Percentiles rank a stretch among this genome's conserved stretches.
phyloP scores from a whole-genome alignment of 2,797 vertebrate species.

The Spheniscus humboldti region DNA sequence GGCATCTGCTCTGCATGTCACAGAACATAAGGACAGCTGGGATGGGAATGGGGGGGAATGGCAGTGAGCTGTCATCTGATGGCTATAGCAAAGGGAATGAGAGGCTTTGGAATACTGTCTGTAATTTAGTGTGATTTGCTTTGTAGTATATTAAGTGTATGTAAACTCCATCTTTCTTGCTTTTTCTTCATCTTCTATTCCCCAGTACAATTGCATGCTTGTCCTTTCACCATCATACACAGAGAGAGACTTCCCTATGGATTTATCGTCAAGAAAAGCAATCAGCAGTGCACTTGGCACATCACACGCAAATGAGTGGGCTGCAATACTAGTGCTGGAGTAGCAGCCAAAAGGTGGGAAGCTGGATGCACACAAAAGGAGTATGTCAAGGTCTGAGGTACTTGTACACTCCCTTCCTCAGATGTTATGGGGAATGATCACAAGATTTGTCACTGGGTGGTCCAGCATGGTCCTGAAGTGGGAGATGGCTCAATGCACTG shows the following conservation, averaged over 20 bases:
- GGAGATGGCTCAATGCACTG: background rate
- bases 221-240: background rate
- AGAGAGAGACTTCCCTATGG: background rate
- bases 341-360: background rate
- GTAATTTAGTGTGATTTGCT: background rate
- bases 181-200: background rate
- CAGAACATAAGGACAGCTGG: conserved; percentile 65
- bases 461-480: background rate
- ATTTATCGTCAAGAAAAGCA: background rate
- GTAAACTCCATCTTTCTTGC: background rate
- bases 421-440: background rate
- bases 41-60: background rate
- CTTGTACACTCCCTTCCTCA: background rate
- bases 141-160: background rate
- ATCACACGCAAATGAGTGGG: background rate
- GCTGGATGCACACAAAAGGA: background rate
- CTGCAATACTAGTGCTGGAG: background rate
- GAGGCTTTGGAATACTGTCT: conserved; percentile 2
- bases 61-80: background rate
- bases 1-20: conserved; percentile 64
- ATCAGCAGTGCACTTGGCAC: background rate
- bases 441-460: background rate
- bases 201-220: background rate
- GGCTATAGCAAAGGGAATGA: background rate
- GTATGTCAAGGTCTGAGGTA: background rate